These are phyloP conservation scores for Hyposmocoma kahamanoa DNA, from an alignment of 1,140 invertebrate species.

Conservation along the genomic window DNA sequence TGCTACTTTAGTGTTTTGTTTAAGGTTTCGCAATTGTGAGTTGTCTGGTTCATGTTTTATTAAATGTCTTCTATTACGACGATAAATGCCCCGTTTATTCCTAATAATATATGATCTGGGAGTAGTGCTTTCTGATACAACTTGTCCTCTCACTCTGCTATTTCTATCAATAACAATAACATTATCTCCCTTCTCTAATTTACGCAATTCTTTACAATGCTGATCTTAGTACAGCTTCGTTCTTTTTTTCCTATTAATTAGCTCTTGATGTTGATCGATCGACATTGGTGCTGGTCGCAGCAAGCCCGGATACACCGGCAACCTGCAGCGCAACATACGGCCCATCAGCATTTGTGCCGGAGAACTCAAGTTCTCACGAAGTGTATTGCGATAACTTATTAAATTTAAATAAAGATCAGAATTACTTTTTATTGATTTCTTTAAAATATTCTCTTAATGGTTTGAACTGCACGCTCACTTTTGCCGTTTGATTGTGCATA, in stretches of 20 bases:
- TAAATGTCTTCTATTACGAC: slow-evolving; percentile 10
- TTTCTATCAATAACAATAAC: slow-evolving; percentile 9
- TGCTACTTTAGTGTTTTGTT: too few relatives aligned
- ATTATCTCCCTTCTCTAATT: slow-evolving; percentile 11
- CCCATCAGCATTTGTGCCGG: slow-evolving; percentile 19
- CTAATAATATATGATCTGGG: slow-evolving; percentile 2
- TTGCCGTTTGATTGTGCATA: slow-evolving; percentile 16
- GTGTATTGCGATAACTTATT: slow-evolving; percentile 14
- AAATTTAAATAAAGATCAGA: slow-evolving; percentile 17
- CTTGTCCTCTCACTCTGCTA: slow-evolving; percentile 2
- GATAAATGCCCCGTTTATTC: slow-evolving; percentile 3
- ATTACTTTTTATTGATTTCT: slow-evolving; percentile 11
- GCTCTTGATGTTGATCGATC: background rate
- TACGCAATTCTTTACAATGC: slow-evolving; percentile 1
- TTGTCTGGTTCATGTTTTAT: too few relatives aligned
- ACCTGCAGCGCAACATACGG: slow-evolving; percentile 10
- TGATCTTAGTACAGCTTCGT: slow-evolving; percentile 7
- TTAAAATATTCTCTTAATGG: slow-evolving; percentile 13
- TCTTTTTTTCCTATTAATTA: slow-evolving; percentile 8
- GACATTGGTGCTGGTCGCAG: background rate
- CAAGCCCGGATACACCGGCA: slow-evolving; percentile 13
- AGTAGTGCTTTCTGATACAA: background rate
- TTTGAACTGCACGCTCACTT: slow-evolving; percentile 17
- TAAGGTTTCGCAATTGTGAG: too few relatives aligned
- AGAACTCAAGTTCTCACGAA: slow-evolving; percentile 13